Evolutionary conservation across 2,797 vertebrate species (phyloP), one percentile per base, ranked within the genome.

Genomic region (Muraenolepis orangiensis): DNA sequence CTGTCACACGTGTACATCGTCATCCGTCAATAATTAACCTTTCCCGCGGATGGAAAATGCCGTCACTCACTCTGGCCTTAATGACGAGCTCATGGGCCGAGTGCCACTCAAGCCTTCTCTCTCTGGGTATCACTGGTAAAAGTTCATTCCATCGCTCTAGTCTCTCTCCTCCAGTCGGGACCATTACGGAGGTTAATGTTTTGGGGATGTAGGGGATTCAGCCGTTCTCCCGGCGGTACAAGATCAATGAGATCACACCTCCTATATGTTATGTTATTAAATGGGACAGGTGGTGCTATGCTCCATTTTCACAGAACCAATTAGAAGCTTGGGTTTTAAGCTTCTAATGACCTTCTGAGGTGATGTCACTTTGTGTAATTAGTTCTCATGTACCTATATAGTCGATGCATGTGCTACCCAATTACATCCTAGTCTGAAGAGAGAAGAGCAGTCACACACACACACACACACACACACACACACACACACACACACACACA

Each of bases 41-140:
- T 79, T 71, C 16, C 16, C 34, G 7, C 3, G 51, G 51, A 23
- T 57, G 18, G 34, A 16, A 74, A 80, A 77, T 74, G 20, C n/a
- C 74, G 85, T 72, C 73, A 76, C 79, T 81, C 75, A 74, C 70
- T n/a, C n/a, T 31, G 12, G 16, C 12, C 67, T 76, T 72, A 46
- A 76, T 79, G 51, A 66, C 34, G 23, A 6, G 7, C 73, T 57
- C 18, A 46, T 20, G 61, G 74, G 71, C 46, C 74, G 67, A 76
- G 73, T 71, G 66, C 31, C 38, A 66, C 34, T 28, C 34, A 72
- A 79, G 70, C 66, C 34, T 34, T 84, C n/a, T 86, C 78, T 71
- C 32, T 73, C 8, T 14, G 40, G 69, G 66, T 73, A 20, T 73
- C 68, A 80, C 78, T 84, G 61, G 34, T 11, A 69, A 14, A 66